Evolutionary conservation across 2,113 vertebrate genomes (phyloP), one percentile per base, ranked within the genome.

Genomic region (Indicator indicator): DNA sequence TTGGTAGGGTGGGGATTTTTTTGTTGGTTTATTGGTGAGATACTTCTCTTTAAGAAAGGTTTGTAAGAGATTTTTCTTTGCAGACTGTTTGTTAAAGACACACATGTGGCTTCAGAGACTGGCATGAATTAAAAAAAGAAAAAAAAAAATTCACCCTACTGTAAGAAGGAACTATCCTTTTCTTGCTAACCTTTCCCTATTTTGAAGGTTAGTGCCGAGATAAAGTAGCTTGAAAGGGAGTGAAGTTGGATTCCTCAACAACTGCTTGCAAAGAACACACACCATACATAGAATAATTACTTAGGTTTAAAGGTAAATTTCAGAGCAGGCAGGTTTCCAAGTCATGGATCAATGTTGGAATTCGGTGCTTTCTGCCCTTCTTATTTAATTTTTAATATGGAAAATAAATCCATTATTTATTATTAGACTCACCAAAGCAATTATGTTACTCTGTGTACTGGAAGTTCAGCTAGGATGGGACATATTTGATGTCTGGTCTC

Each of bases 81-180:
- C 17, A 65, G 17, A 69, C 6, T 54, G 2, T 11, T 88, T 30
- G 20, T 84, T 88, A 80, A 77, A 87, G n/a, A 3, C 28, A 52
- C 86, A 60, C 8, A 48, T 40, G 23, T 62, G 15, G 32, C 73
- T 94, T 92, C 62, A 86, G 48, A 86, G 33, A 93, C 78, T 24
- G 21, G 8, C 4, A 74, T 32, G 30, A 84, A 93, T 71, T 36
- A 13, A 84, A 79, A 88, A 63, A 81, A 19, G 23, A 23, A 15
- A 46, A 16, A 32, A 24, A 33, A 42, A 56, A 64, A 13, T 44
- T 92, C 13, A 75, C 86, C 65, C 30, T 0, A 6, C 48, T 75
- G 36, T 78, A 86, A 93, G 62, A 48, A 83, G 87, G 59, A 89
- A 27, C 21, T 82, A 96, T 91, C 68, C 30, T 93, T 96, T 96